Conservation (phyloP, 2,888 invertebrate genomes). For the Argyresthia albistria region DNA sequence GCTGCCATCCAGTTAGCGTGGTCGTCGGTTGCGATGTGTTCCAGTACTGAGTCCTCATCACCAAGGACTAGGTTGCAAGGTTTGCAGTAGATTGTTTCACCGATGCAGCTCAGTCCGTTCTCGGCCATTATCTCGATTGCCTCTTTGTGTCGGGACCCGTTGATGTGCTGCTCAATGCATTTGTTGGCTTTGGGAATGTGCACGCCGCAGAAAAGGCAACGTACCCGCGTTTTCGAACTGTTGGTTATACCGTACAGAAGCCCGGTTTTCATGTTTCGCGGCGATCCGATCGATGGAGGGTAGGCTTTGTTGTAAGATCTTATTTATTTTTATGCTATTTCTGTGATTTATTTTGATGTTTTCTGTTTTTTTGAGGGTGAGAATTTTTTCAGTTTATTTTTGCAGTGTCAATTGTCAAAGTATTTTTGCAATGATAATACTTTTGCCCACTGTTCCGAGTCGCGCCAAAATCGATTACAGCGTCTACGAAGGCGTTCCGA, state of each 20-base stretch:
- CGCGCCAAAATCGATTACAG: no score
- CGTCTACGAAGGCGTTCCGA: no score
- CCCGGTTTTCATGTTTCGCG: slow-evolving; percentile 35
- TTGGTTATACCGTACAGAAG: slow-evolving; percentile 35
- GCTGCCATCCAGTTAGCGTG: slow-evolving; percentile 43
- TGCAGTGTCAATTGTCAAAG: no score
- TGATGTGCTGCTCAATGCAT: slow-evolving; percentile 48
- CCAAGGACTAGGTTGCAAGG: slow-evolving; percentile 30
- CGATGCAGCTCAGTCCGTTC: slow-evolving; percentile 32
- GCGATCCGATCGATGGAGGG: background rate
- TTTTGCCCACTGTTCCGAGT: no score
- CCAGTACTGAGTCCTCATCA: slow-evolving; percentile 31
- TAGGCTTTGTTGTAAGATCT: background rate
- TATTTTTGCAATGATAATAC: no score
- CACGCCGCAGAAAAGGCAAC: slow-evolving; percentile 46
- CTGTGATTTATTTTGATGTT: no score
- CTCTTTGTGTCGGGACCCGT: slow-evolving; percentile 43
- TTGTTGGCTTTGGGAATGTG: slow-evolving; percentile 43
- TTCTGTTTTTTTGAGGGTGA: no score
- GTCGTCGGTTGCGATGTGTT: slow-evolving; percentile 34
- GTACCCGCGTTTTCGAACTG: slow-evolving; percentile 41
- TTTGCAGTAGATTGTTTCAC: slow-evolving; percentile 32
- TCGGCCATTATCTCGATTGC: slow-evolving; percentile 37
- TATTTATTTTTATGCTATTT: no score
- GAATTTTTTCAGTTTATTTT: no score